phyloP scores from a whole-genome alignment of 2,113 vertebrate species.

The Pygoscelis antarcticus region DNA sequence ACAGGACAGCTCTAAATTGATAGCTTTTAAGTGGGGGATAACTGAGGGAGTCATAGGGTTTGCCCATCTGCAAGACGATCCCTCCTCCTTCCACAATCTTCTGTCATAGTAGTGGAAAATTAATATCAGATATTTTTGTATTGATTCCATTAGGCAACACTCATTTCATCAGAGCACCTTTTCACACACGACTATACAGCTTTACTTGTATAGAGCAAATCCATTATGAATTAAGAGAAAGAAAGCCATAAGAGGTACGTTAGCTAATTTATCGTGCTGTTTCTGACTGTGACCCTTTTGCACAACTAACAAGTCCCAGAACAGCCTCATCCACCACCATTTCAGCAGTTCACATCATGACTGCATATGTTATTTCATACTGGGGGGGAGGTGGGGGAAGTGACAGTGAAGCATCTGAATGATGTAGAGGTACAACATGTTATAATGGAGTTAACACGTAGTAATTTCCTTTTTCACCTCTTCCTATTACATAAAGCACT shows the following conservation, averaged over 20 bases:
- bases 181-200: not conserved
- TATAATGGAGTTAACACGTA: not conserved
- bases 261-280: not conserved
- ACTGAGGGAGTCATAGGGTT: slow-evolving; percentile 61
- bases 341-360: not conserved
- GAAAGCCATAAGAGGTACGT: not conserved
- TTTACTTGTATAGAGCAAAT: not conserved
- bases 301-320: not conserved
- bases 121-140: slow-evolving; percentile 50
- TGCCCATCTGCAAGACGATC: slow-evolving; percentile 54
- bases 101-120: slow-evolving; percentile 49
- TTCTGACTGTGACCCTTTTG: not conserved
- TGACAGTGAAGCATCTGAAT: not conserved
- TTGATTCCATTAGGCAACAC: slow-evolving; percentile 65
- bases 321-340: not conserved
- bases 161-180: slow-evolving; percentile 21
- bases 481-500: not conserved
- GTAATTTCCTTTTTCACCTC: not conserved
- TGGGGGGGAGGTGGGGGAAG: not conserved
- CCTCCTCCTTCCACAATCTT: slow-evolving; percentile 49
- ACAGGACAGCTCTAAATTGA: slow-evolving; percentile 79
- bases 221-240: not conserved
- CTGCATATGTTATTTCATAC: not conserved
- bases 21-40: slow-evolving; percentile 79
- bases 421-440: not conserved